These are phyloP conservation scores for Carettochelys insculpta DNA, from an alignment of 2,113 vertebrate genomes.

Conservation along the genomic window DNA sequence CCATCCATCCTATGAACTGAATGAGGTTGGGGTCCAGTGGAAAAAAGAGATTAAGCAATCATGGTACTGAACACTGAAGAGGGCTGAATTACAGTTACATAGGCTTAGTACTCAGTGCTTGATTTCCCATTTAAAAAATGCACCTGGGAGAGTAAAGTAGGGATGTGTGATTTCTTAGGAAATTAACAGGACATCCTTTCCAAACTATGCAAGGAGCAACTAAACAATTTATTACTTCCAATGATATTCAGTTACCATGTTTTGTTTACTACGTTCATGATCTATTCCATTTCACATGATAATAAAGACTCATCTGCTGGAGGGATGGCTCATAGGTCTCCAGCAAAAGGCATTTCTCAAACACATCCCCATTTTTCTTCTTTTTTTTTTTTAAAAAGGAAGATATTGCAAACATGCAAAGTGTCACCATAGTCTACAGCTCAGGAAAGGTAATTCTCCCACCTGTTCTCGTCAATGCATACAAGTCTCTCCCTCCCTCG, in stretches of 20 bases:
- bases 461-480: not conserved
- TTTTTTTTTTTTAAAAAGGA: no score
- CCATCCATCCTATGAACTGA: fast-evolving
- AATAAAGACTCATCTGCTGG: no score
- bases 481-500: not conserved
- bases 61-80: not conserved
- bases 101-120: not conserved
- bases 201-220: not conserved
- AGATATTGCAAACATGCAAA: not conserved
- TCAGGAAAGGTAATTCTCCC: not conserved
- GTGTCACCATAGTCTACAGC: not conserved
- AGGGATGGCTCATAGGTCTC: not conserved
- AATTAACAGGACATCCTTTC: not conserved
- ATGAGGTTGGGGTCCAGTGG: fast-evolving
- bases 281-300: not conserved
- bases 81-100: not conserved
- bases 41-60: not conserved
- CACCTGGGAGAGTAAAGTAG: not conserved
- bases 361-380: not conserved
- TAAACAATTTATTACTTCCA: not conserved
- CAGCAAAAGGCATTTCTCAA: not conserved
- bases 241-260: not conserved
- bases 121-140: not conserved
- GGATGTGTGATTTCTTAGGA: not conserved
- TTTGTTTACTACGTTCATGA: not conserved